Evolutionary conservation across 30 jellyfish, hydroid and myxozoan genomes (phyloP).

Genomic region (Catostylus mosaicus): DNA sequence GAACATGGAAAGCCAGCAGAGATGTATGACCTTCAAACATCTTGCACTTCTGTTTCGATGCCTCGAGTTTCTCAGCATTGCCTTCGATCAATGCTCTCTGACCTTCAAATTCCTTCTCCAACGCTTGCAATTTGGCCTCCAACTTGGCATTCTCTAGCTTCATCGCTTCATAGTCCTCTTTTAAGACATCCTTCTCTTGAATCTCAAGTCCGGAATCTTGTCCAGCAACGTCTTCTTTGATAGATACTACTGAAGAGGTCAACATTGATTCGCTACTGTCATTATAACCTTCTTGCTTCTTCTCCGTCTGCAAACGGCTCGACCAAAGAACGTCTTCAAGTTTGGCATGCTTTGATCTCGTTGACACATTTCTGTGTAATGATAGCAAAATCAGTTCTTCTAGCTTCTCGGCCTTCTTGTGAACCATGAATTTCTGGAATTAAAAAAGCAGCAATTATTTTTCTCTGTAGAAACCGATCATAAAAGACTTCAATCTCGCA

Average conservation of each 20-base stretch:
- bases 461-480: not conserved
- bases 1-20: not conserved
- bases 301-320: not conserved
- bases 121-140: not conserved
- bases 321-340: too few relatives aligned
- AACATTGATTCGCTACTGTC: not conserved
- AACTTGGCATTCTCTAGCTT: not conserved
- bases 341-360: not conserved
- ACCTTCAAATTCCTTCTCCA: not conserved
- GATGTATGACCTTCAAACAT: conserved; percentile 15
- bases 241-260: not conserved
- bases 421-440: not conserved
- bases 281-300: not conserved
- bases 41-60: not conserved
- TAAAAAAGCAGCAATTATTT: not conserved
- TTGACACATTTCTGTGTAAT: not conserved
- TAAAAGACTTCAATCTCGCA: not conserved
- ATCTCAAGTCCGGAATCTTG: conserved; percentile 8
- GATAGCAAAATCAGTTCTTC: not conserved
- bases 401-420: not conserved
- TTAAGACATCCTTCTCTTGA: not conserved
- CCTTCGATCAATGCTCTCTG: conserved; percentile 1
- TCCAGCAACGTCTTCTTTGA: not conserved
- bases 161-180: not conserved
- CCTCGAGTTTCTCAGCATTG: not conserved